These are phyloP conservation scores for Lepidurus arcticus DNA, from an alignment of 1,140 invertebrate genomes.

Conservation along the genomic window DNA sequence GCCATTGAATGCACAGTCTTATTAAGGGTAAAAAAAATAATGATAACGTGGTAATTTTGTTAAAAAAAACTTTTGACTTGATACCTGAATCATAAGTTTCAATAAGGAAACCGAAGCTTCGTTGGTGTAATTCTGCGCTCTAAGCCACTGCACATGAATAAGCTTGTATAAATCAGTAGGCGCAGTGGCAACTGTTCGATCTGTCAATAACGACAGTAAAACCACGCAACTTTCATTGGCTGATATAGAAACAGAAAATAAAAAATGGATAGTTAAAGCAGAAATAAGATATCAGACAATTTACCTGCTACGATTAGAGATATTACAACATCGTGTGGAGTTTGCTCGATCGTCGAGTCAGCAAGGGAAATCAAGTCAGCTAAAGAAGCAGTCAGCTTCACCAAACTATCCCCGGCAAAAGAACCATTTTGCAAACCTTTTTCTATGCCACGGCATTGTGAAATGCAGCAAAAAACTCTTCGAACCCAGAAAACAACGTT, in stretches of 20 bases:
- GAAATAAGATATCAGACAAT: too few species aligned
- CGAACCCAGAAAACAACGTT: neutral
- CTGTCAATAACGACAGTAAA: neutral
- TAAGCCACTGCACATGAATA: neutral
- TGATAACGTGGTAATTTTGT: too few species aligned
- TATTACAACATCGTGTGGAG: neutral
- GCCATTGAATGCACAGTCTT: neutral
- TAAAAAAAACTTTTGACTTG: too few species aligned
- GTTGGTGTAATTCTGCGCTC: neutral
- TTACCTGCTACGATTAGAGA: neutral
- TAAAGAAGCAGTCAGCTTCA: neutral
- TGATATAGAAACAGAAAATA: too few species aligned
- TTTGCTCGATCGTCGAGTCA: neutral
- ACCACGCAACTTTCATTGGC: neutral
- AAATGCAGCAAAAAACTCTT: conserved; percentile 30
- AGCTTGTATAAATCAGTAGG: neutral
- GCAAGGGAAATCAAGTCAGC: neutral
- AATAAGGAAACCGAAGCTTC: neutral
- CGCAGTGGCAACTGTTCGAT: neutral
- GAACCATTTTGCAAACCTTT: conserved; percentile 9
- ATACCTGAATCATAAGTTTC: neutral
- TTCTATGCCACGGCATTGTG: neutral
- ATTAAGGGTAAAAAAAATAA: too few species aligned
- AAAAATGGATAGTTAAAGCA: too few species aligned
- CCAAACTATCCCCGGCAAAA: conserved; percentile 19